Base-by-base conservation (phyloP, 2,888 invertebrate species). In the Drosophila hawaiiensis region DNA sequence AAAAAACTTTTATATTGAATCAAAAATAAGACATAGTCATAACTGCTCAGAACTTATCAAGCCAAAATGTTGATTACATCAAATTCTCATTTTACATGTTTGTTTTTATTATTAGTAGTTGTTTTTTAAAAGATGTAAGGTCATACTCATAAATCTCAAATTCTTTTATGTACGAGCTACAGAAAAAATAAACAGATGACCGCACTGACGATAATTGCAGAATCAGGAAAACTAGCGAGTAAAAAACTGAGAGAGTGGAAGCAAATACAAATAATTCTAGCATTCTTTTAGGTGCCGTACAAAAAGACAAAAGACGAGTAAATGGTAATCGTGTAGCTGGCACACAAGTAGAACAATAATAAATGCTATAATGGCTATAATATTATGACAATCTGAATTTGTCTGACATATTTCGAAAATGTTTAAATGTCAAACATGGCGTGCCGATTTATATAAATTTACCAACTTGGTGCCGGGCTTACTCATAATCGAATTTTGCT, bases 221-320 rank as follows among this genome's bases (percentile, higher is more conserved):
- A 35, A 70, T 25, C 35, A 25, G 33, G 28, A 22, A 55, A 63
- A 39, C 19, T n/a, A 68, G 35, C 61, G 69, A 72, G 61, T 39
- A 31, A 39, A 25, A 41, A 31, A n/a, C 12, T n/a, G 22, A 54
- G 56, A 49, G 54, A 53, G 43, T 14, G 22, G 35, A 7, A 10
- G 33, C 35, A 28, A 41, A 10, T 19, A 7, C 1, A 56, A 62
- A 49, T 19, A 53, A 43, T 5, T 16, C 25, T 50, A 52, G 89
- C 78, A 80, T 75, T 73, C 80, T 86, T 86, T 86, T 89, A 77
- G 90, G 83, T 75, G 83, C 56, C 62, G 14, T 0, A 4, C 2
- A 3, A 62, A 72, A 78, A 60, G 37, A 16, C 1, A 9, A 14
- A 4, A 25, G 22, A 47, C 9, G 16, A 25, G 22, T 6, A 16